A percentile compares a stretch with the other conserved stretches of the same genome.
phyloP scores from a whole-genome alignment of 2,888 invertebrate genomes.

The Netelia melanura region DNA sequence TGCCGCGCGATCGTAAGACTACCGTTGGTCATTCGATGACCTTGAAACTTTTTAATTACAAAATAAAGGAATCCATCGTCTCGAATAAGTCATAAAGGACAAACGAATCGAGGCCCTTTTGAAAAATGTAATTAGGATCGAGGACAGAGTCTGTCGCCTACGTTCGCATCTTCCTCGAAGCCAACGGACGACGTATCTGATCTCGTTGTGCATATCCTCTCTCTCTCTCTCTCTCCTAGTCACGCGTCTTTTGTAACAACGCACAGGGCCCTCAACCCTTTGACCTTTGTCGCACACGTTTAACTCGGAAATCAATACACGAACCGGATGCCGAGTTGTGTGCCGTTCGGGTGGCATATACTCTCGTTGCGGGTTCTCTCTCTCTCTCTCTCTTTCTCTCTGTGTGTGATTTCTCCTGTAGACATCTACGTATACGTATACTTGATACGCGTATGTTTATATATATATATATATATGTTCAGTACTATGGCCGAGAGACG shows the following conservation, averaged over 20 bases:
- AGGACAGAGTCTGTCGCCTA: too few species aligned
- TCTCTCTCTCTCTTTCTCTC: slow-evolving; percentile 14
- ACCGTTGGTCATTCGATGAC: too few species aligned
- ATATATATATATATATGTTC: slow-evolving; percentile 29
- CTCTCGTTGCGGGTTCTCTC: slow-evolving; percentile 50
- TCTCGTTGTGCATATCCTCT: too few species aligned
- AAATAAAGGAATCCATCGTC: too few species aligned
- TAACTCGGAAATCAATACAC: slow-evolving; percentile 72
- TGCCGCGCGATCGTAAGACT: too few species aligned
- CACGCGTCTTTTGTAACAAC: slow-evolving; percentile 36
- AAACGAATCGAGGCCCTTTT: too few species aligned
- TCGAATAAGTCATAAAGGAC: too few species aligned
- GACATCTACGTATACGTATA: slow-evolving; percentile 6
- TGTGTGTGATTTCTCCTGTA: slow-evolving; percentile 1
- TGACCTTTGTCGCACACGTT: slow-evolving; percentile 71
- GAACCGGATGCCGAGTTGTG: slow-evolving; percentile 68
- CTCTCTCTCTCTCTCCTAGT: too few species aligned
- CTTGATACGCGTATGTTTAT: slow-evolving; percentile 4
- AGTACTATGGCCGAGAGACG: slow-evolving; percentile 18
- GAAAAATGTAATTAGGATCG: too few species aligned
- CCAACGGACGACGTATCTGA: too few species aligned
- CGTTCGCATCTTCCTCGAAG: too few species aligned
- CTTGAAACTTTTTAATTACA: too few species aligned
- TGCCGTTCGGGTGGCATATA: slow-evolving; percentile 57
- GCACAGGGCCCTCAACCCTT: slow-evolving; percentile 67